Conservation (phyloP, 2,888 invertebrate genomes). For the Stenichneumon culpator region DNA sequence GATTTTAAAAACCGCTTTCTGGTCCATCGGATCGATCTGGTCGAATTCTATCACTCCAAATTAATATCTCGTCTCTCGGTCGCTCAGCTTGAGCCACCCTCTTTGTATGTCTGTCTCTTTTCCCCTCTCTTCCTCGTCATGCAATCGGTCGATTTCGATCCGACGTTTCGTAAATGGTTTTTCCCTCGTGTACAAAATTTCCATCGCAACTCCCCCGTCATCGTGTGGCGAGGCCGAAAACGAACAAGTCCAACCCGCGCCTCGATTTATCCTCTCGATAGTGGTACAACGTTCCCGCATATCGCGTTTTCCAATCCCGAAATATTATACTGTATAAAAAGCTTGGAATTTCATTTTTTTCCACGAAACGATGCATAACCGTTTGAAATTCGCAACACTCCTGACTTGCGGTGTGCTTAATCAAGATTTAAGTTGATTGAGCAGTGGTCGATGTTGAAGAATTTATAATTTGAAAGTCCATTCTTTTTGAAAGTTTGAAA, state of each 20-base stretch:
- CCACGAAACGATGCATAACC: not conserved
- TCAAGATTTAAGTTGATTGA: no score
- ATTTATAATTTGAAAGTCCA: no score
- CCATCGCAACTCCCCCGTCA: slow-evolving; percentile 3
- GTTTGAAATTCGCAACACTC: not conserved
- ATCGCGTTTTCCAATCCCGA: not conserved
- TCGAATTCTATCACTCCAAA: slow-evolving; percentile 22
- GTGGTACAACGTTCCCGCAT: slow-evolving; percentile 11
- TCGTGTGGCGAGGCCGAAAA: slow-evolving; percentile 14
- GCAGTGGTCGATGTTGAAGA: no score
- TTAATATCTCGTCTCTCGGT: slow-evolving; percentile 14
- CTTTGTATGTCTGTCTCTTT: not conserved
- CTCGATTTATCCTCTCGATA: slow-evolving; percentile 5
- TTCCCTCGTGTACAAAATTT: slow-evolving; percentile 37
- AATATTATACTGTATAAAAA: slow-evolving; percentile 1
- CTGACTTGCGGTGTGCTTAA: not conserved
- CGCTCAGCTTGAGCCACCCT: not conserved
- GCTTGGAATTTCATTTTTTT: not conserved
- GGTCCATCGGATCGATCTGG: slow-evolving; percentile 24
- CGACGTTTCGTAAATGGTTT: slow-evolving; percentile 50
- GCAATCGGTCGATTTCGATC: slow-evolving; percentile 25
- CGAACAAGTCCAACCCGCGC: not conserved
- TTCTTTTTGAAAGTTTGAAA: no score
- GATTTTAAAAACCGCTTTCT: slow-evolving; percentile 46
- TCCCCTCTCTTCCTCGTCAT: not conserved